Percentiles rank a stretch among this genome's conserved stretches.
Conservation (phyloP, 2,888 invertebrate species). For the Seira ritae region DNA sequence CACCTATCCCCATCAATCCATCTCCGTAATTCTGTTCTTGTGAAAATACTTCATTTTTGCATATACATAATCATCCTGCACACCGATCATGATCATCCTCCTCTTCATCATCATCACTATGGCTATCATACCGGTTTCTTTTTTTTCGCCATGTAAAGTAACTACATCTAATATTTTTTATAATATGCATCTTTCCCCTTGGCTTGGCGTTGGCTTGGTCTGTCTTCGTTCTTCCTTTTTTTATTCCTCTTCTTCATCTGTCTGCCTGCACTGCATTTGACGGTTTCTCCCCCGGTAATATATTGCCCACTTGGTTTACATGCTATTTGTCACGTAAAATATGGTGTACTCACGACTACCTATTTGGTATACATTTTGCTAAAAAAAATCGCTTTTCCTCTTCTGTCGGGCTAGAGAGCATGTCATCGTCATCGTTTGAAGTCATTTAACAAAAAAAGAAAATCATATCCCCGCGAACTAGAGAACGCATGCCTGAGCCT, state of each 20-base stretch:
- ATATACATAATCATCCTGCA: not conserved
- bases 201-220: no score
- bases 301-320: constrained; percentile 60
- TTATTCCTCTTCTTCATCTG: constrained; percentile 49
- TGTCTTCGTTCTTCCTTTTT: constrained; percentile 35
- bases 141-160: not conserved
- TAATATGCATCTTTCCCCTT: no score
- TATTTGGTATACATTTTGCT: constrained; percentile 8
- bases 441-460: constrained; percentile 31
- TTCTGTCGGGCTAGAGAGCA: constrained; percentile 15
- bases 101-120: no score
- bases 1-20: not conserved
- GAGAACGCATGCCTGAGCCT: no score
- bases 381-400: constrained; percentile 1
- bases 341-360: constrained; percentile 9
- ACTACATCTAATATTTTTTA: not conserved
- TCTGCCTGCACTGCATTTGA: constrained; percentile 62
- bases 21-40: not conserved
- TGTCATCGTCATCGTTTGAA: constrained; percentile 51
- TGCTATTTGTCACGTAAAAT: constrained; percentile 61
- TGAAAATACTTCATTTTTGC: constrained; percentile 57
- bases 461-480: no score
- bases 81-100: no score
- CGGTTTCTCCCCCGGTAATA: constrained; percentile 51
- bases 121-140: constrained; percentile 49